Conservation (phyloP, 2,888 invertebrate genomes). For the Theretra japonica region DNA sequence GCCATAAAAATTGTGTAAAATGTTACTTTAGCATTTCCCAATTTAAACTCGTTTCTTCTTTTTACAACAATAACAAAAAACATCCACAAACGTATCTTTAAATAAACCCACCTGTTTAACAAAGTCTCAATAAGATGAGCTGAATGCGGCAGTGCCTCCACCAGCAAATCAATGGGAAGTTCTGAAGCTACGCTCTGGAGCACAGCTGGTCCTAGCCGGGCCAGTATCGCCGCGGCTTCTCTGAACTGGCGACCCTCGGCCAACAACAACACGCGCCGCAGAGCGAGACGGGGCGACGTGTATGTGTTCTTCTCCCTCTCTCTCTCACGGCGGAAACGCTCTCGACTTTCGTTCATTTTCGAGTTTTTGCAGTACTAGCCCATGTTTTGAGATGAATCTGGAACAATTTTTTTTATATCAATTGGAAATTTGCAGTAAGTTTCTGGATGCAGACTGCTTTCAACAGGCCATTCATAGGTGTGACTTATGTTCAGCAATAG, state of each 20-base stretch:
- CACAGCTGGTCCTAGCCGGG: slow-evolving; percentile 91
- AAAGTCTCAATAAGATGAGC: slow-evolving; percentile 94
- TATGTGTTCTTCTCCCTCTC: slow-evolving; percentile 85
- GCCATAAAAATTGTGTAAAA: no score
- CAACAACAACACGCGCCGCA: slow-evolving; percentile 89
- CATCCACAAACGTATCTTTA: no score
- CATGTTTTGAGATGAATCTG: slow-evolving; percentile 53
- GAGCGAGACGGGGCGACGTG: slow-evolving; percentile 87
- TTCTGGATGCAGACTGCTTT: no score
- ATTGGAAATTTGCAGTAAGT: neutral
- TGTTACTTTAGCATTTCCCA: neutral
- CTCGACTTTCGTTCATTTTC: slow-evolving; percentile 88
- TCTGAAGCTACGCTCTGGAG: slow-evolving; percentile 90
- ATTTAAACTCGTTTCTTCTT: neutral
- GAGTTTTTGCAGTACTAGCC: slow-evolving; percentile 61
- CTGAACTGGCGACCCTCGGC: slow-evolving; percentile 95
- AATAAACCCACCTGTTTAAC: slow-evolving; percentile 85
- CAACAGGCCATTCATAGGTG: no score
- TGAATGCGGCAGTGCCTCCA: slow-evolving; percentile 95
- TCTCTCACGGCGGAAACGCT: slow-evolving; percentile 88
- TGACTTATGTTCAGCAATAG: no score
- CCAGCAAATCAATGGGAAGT: slow-evolving; percentile 93
- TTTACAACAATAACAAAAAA: no score
- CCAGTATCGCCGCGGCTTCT: slow-evolving; percentile 94
- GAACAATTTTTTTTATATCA: slow-evolving; percentile 20